A percentile compares a stretch with the other conserved stretches of the same genome.
These are phyloP conservation scores for Leptinotarsa texana DNA, from an alignment of 1,140 invertebrate species.

Conservation along the genomic window DNA sequence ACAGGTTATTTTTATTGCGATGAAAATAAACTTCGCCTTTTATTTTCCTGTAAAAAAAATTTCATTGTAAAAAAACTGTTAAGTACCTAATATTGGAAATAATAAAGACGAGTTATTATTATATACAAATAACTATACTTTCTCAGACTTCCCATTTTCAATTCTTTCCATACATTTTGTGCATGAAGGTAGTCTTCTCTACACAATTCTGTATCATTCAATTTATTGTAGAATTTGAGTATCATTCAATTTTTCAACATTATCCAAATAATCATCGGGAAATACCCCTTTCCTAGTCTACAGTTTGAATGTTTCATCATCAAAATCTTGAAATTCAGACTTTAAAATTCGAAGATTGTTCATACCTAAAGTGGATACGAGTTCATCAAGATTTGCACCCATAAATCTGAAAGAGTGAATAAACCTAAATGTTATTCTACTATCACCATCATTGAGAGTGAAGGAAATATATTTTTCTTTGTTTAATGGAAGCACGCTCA, in stretches of 20 bases:
- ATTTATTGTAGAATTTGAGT: conserved; percentile 51
- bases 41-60: no score
- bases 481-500: no score
- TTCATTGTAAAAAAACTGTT: no score
- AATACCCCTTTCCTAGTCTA: conserved; percentile 35
- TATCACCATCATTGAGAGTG: no score
- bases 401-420: no score
- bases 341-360: conserved; percentile 23
- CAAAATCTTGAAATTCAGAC: conserved; percentile 17
- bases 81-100: no score
- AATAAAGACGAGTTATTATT: no score
- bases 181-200: conserved; percentile 54
- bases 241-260: conserved; percentile 44
- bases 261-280: conserved; percentile 43
- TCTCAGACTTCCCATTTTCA: conserved; percentile 50
- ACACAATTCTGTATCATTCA: conserved; percentile 46
- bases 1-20: no score
- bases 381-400: background rate
- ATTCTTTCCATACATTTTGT: conserved; percentile 52
- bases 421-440: no score
- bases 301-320: conserved; percentile 25
- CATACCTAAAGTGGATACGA: background rate
- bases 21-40: no score
- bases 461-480: no score
- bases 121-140: conserved; percentile 57